Conservation (phyloP, 2,113 vertebrate species). For the Malurus elegans region DNA sequence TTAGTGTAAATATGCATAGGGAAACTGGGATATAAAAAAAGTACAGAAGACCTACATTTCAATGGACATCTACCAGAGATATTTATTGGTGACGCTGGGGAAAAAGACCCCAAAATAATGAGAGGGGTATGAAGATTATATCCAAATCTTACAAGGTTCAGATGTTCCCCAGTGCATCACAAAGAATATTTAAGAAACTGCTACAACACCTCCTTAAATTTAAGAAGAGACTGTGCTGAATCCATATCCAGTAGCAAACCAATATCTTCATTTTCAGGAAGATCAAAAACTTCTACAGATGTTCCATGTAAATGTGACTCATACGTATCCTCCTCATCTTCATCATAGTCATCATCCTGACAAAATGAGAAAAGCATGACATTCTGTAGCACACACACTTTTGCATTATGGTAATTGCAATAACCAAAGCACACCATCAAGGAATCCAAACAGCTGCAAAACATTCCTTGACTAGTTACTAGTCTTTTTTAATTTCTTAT, state of each 20-base stretch:
- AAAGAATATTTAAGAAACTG: background rate
- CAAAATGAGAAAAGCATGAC: background rate
- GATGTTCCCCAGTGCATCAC: background rate
- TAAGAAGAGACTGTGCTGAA: conserved; percentile 82
- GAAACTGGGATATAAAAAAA: background rate
- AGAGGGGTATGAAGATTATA: background rate
- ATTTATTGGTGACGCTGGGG: background rate
- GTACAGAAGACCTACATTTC: background rate
- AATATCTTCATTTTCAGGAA: conserved; percentile 83
- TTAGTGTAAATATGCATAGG: background rate
- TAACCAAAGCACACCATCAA: background rate
- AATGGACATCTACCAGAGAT: background rate
- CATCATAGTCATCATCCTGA: conserved; percentile 80
- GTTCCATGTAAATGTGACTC: conserved; percentile 80
- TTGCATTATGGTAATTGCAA: background rate
- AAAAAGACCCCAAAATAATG: background rate
- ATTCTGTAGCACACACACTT: background rate
- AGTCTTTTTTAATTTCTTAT: background rate
- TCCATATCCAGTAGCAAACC: conserved; percentile 84
- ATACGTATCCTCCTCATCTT: conserved; percentile 76
- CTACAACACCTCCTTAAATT: conserved; percentile 84
- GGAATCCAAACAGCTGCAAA: background rate
- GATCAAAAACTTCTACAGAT: conserved; percentile 84
- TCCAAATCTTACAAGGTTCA: background rate
- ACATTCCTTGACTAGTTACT: background rate